Conservation (phyloP, 1,140 invertebrate genomes). For the Drosophila virilis region DNA sequence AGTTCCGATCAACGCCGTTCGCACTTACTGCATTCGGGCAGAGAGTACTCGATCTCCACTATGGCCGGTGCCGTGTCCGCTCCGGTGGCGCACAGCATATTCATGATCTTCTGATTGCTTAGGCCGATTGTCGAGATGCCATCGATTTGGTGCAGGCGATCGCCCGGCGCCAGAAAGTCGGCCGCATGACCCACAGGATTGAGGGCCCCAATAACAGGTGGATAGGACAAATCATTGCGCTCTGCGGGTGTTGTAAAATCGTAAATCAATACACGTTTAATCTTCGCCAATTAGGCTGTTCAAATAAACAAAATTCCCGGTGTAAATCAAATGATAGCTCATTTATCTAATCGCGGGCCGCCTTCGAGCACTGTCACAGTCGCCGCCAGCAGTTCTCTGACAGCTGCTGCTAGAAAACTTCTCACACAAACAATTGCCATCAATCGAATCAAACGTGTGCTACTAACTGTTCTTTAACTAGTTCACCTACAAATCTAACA, state of each 20-base stretch:
- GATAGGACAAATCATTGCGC: constrained; percentile 83
- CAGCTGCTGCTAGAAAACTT: too few relatives aligned
- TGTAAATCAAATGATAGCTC: neutral
- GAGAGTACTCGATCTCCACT: constrained; percentile 92
- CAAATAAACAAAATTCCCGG: constrained; percentile 9
- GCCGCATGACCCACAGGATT: constrained; percentile 83
- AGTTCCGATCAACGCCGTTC: neutral
- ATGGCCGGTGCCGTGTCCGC: constrained; percentile 88
- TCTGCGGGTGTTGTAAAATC: constrained; percentile 43
- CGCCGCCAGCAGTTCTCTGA: too few relatives aligned
- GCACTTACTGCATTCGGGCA: constrained; percentile 90
- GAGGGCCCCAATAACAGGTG: constrained; percentile 80
- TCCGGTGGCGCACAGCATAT: constrained; percentile 86
- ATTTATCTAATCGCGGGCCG: neutral
- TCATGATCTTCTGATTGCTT: constrained; percentile 91
- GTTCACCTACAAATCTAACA: too few relatives aligned
- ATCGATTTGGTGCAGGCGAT: constrained; percentile 92
- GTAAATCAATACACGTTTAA: constrained; percentile 20
- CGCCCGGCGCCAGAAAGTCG: constrained; percentile 88
- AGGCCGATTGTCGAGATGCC: constrained; percentile 91
- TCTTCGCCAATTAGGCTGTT: constrained; percentile 10
- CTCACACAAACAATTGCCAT: too few relatives aligned
- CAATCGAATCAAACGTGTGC: too few relatives aligned
- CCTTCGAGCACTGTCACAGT: too few relatives aligned
- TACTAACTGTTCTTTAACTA: too few relatives aligned